Conservation (phyloP, 2,797 vertebrate species). For the Rhinoraja longicauda region DNA sequence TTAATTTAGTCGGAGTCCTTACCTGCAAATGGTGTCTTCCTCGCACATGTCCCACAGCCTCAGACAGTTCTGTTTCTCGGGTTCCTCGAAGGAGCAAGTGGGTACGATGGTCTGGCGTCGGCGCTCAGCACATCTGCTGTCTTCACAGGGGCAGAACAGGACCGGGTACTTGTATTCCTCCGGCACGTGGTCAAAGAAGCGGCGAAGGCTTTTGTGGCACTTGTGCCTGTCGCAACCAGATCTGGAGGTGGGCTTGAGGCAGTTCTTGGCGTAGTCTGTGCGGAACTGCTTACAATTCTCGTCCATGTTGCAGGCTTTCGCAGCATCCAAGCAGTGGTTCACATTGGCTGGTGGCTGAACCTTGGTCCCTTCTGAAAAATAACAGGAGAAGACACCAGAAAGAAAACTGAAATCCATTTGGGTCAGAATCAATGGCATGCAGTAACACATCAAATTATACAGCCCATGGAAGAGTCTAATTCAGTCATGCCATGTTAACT, state of each 20-base stretch:
- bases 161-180: constrained; percentile 77
- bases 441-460: not conserved
- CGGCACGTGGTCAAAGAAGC: constrained; percentile 80
- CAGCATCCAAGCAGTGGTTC: constrained; percentile 81
- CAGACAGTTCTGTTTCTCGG: constrained; percentile 75
- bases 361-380: not conserved
- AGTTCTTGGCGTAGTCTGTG: constrained; percentile 76
- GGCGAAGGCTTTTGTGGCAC: constrained; percentile 72
- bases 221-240: constrained; percentile 71
- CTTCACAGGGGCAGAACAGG: constrained; percentile 82
- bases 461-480: not conserved
- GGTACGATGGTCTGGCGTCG: constrained; percentile 88
- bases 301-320: constrained; percentile 74
- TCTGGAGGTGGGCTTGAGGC: constrained; percentile 58
- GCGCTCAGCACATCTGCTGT: constrained; percentile 78
- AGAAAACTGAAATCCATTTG: not conserved
- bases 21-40: constrained; percentile 84
- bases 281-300: constrained; percentile 80
- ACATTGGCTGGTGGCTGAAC: constrained; percentile 51
- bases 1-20: not conserved
- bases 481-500: not conserved
- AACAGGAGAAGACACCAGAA: not conserved
- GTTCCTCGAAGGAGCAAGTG: constrained; percentile 76
- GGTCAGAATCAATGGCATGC: not conserved
- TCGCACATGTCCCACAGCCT: constrained; percentile 71